These are phyloP conservation scores for Cyrtonyx montezumae DNA, from an alignment of 2,113 vertebrate genomes.

Conservation along the genomic window DNA sequence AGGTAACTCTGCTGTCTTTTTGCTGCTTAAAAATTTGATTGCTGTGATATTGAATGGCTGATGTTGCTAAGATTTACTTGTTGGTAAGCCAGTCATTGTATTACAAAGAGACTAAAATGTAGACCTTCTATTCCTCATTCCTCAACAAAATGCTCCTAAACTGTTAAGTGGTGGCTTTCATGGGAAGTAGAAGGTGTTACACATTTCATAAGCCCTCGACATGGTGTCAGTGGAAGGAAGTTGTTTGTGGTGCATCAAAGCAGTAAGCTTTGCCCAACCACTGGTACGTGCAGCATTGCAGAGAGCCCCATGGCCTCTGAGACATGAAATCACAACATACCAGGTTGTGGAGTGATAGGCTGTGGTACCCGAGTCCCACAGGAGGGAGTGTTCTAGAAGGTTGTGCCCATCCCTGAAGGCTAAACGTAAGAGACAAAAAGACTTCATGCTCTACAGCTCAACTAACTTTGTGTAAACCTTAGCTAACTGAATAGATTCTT, in stretches of 20 bases:
- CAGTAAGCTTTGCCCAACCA: background rate
- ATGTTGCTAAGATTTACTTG: background rate
- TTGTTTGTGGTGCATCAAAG: fast-evolving
- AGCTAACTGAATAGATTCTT: background rate
- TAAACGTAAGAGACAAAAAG: background rate
- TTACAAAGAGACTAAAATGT: background rate
- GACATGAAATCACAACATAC: fast-evolving
- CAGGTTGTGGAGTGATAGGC: fast-evolving
- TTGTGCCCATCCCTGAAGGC: background rate
- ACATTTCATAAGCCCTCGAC: background rate
- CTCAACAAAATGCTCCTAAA: background rate
- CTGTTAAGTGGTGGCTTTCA: background rate
- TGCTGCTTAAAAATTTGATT: slow-evolving; percentile 10
- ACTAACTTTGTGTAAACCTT: background rate
- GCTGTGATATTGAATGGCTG: background rate
- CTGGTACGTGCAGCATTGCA: fast-evolving
- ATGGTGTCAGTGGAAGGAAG: background rate
- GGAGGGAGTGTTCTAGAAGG: background rate
- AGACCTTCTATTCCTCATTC: background rate
- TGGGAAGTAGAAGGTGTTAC: background rate
- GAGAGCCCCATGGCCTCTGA: background rate
- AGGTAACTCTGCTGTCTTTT: slow-evolving; percentile 81
- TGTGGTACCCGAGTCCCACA: fast-evolving
- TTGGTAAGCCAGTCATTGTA: slow-evolving; percentile 25
- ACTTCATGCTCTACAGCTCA: background rate